phyloP scores from a whole-genome alignment of 2,113 vertebrate species.

The Carettochelys insculpta region DNA sequence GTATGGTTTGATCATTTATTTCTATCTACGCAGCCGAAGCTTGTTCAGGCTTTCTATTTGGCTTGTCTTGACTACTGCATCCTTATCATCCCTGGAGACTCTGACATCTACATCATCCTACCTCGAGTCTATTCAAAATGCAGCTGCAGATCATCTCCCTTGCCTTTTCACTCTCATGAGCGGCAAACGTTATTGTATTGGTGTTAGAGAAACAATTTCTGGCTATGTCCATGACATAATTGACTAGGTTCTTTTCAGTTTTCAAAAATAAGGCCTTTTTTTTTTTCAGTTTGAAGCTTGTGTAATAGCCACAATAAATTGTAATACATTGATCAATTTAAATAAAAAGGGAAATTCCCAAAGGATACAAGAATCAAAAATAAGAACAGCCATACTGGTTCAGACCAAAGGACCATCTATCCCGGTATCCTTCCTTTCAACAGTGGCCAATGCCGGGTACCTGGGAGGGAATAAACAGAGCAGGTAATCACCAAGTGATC shows the following conservation, averaged over 20 bases:
- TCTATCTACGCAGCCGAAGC: neutral
- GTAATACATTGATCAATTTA: neutral
- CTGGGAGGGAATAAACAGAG: no score
- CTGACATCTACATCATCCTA: neutral
- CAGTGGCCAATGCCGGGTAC: no score
- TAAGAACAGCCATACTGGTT: no score
- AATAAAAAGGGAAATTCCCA: constrained; percentile 21
- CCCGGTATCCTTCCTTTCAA: no score
- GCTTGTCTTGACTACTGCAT: neutral
- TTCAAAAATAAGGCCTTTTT: constrained; percentile 15
- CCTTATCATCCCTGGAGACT: neutral
- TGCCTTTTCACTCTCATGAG: neutral
- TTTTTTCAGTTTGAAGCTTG: neutral
- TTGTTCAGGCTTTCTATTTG: neutral
- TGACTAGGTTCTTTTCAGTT: neutral
- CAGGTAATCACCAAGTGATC: no score
- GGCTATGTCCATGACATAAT: neutral
- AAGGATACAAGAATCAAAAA: neutral
- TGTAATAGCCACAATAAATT: constrained; percentile 26
- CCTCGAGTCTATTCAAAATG: neutral
- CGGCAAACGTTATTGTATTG: neutral
- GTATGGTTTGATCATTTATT: neutral
- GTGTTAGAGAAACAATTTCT: neutral
- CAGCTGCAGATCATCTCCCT: neutral
- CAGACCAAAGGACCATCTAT: no score